A percentile compares a stretch with the other conserved stretches of the same genome.
Conservation (phyloP, 2,113 vertebrate species). For the Tichodroma muraria region DNA sequence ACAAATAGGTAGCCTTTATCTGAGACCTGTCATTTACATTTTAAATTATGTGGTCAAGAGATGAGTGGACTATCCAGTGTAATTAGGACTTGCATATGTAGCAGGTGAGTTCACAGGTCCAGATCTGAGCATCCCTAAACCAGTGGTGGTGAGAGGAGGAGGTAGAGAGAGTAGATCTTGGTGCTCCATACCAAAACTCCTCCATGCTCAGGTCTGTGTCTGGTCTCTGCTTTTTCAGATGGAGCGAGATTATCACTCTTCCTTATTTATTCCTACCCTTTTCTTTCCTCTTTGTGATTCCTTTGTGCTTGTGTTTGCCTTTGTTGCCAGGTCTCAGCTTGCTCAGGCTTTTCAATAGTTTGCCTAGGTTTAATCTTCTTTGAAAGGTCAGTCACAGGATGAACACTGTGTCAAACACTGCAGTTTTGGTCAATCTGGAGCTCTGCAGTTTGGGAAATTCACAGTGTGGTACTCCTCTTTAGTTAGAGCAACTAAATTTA, state of each 20-base stretch:
- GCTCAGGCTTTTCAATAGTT: background rate
- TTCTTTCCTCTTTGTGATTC: background rate
- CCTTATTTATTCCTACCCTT: background rate
- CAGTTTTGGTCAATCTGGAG: background rate
- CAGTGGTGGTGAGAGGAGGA: background rate
- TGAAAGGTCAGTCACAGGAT: background rate
- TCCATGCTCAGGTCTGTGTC: background rate
- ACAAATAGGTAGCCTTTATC: background rate
- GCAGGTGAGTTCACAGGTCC: background rate
- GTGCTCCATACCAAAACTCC: background rate
- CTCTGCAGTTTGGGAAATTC: background rate
- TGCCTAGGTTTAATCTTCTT: slow-evolving; percentile 21
- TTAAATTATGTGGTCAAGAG: background rate
- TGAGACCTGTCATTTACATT: background rate
- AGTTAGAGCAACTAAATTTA: background rate
- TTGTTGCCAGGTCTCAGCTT: slow-evolving; percentile 10
- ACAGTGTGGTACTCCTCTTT: background rate
- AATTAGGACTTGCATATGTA: background rate
- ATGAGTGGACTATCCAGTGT: background rate
- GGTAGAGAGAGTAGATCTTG: background rate
- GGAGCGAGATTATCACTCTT: background rate
- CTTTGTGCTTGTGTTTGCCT: slow-evolving; percentile 2
- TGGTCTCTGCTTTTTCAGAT: background rate
- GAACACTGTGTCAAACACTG: background rate
- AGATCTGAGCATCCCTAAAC: background rate